Evolutionary conservation across 2,888 invertebrate genomes (phyloP).

Genomic region (Suillia variegata): DNA sequence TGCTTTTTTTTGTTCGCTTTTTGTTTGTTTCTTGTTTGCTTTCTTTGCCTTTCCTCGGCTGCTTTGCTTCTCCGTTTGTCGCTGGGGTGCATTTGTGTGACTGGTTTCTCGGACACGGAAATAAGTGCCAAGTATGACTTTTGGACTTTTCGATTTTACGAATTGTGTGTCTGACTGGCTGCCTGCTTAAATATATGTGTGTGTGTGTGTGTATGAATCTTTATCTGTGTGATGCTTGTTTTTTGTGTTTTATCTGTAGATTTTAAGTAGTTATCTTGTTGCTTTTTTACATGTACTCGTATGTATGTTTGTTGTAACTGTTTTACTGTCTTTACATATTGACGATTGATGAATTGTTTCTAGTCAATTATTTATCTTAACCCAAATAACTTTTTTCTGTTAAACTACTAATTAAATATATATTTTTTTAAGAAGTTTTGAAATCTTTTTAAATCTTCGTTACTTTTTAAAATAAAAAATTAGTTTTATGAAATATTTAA

Average conservation of each 20-base stretch:
- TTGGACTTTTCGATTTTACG: slow-evolving; percentile 18
- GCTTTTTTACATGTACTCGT: background rate
- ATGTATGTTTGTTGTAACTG: background rate
- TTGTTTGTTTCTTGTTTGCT: background rate
- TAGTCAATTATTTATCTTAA: too few species aligned
- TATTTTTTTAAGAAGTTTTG: too few species aligned
- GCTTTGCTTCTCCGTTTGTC: background rate
- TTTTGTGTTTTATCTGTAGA: slow-evolving; percentile 4
- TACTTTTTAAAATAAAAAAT: too few species aligned
- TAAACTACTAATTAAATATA: too few species aligned
- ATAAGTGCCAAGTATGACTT: slow-evolving; percentile 31
- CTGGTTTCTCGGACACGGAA: slow-evolving; percentile 26
- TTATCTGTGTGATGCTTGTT: slow-evolving; percentile 7
- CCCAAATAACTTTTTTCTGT: too few species aligned
- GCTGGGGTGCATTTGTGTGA: background rate
- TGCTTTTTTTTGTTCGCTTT: background rate
- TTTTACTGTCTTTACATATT: too few species aligned
- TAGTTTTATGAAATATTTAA: too few species aligned
- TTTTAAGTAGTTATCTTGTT: slow-evolving; percentile 13
- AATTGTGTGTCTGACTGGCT: slow-evolving; percentile 1
- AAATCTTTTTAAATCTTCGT: too few species aligned
- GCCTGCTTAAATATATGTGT: slow-evolving; percentile 2
- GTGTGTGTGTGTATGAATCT: slow-evolving; percentile 18
- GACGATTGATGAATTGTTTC: too few species aligned
- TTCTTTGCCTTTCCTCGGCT: background rate